Conservation (phyloP, 2,113 vertebrate species). For the Illadopsis cleaveri region DNA sequence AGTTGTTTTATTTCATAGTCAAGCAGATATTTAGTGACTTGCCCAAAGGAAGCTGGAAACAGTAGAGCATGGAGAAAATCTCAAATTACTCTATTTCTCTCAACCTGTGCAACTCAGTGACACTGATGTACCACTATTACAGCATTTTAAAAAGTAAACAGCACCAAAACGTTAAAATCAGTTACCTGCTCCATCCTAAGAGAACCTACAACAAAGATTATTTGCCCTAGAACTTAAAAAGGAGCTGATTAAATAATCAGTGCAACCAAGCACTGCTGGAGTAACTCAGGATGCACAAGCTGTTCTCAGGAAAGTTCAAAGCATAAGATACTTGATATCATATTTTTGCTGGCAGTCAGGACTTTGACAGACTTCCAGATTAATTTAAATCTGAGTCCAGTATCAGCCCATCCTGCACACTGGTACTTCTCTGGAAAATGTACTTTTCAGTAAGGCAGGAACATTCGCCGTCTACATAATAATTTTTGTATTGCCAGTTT, state of each 20-base stretch:
- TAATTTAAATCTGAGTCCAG: background rate
- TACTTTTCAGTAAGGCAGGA: background rate
- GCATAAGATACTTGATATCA: background rate
- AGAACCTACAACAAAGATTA: background rate
- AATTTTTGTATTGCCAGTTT: background rate
- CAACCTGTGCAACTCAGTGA: background rate
- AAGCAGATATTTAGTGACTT: background rate
- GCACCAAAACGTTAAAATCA: background rate
- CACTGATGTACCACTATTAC: rapidly evolving
- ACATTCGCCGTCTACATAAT: background rate
- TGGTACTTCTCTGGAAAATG: background rate
- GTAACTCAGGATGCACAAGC: background rate
- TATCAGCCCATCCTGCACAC: background rate
- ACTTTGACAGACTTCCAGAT: background rate
- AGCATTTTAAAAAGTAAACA: background rate
- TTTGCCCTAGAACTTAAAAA: background rate
- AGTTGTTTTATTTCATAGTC: background rate
- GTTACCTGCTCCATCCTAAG: background rate
- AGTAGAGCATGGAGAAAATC: background rate
- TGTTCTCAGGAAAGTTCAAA: background rate
- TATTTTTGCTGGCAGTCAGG: background rate
- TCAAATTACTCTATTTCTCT: background rate
- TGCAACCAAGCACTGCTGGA: background rate
- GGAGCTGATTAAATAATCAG: background rate
- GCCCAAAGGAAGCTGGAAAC: background rate